Conservation (phyloP, 2,888 invertebrate species). For the Cerastis rubricosa region DNA sequence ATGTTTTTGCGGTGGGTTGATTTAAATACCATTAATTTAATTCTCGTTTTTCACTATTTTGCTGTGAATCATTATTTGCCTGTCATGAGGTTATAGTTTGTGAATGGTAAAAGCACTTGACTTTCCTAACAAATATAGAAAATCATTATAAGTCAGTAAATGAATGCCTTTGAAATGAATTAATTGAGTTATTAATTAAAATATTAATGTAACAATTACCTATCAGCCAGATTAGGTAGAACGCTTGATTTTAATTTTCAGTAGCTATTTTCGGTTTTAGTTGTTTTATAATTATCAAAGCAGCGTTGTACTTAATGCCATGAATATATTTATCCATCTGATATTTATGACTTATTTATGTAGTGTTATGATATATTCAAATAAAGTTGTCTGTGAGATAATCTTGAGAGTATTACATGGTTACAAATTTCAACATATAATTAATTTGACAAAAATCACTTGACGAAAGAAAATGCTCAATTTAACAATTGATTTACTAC, state of each 20-base stretch:
- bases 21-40: conserved; percentile 42
- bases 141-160: conserved; percentile 13
- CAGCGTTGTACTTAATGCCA: conserved; percentile 7
- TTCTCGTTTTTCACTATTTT: conserved; percentile 30
- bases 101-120: conserved; percentile 7
- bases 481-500: background rate
- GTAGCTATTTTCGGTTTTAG: conserved; percentile 8
- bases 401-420: conserved; percentile 7
- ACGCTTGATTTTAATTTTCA: conserved; percentile 32
- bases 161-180: conserved; percentile 37
- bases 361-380: conserved; percentile 10
- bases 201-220: background rate
- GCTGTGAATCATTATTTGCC: conserved; percentile 51
- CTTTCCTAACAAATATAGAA: conserved; percentile 4
- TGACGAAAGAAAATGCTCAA: background rate
- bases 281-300: background rate
- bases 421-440: background rate
- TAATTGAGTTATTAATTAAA: conserved; percentile 19
- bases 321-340: background rate
- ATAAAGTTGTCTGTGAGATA: conserved; percentile 15
- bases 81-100: conserved; percentile 35
- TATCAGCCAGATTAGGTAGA: background rate
- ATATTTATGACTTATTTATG: conserved; percentile 9
- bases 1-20: conserved; percentile 47
- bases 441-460: background rate